phyloP scores from a whole-genome alignment of 2,797 vertebrate genomes.

The Euphonia xanthogaster region DNA sequence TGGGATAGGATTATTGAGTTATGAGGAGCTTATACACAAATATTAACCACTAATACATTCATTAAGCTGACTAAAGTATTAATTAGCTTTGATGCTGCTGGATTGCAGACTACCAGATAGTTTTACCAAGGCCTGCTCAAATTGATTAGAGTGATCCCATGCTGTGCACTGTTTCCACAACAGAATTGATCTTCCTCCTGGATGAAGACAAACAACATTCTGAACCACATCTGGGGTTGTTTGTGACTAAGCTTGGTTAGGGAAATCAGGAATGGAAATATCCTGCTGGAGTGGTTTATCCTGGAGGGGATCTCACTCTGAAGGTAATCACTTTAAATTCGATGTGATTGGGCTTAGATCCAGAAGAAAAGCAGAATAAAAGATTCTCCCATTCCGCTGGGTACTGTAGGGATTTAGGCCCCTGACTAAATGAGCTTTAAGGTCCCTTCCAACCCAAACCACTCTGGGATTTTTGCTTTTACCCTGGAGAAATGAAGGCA shows the following conservation, averaged over 20 bases:
- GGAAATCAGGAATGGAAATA: background rate
- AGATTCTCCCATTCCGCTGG: background rate
- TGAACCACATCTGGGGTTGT: background rate
- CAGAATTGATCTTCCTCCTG: conserved; percentile 64
- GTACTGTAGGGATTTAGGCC: background rate
- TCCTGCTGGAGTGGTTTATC: background rate
- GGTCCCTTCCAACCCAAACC: background rate
- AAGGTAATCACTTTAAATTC: background rate
- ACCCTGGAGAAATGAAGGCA: background rate
- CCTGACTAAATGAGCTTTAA: background rate
- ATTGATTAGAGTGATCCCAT: conserved; percentile 64
- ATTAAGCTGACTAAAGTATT: conserved; percentile 61
- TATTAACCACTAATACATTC: conserved; percentile 53
- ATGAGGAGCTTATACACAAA: conserved; percentile 47
- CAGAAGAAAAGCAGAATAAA: background rate
- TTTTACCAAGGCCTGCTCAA: background rate
- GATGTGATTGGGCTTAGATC: background rate
- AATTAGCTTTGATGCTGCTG: conserved; percentile 56
- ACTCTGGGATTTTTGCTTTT: background rate
- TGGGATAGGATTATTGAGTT: conserved; percentile 8
- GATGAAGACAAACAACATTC: conserved; percentile 50
- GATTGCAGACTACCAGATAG: conserved; percentile 51
- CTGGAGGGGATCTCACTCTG: background rate
- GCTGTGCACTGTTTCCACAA: conserved; percentile 58
- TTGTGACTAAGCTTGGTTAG: background rate